Percentiles rank a stretch among this genome's conserved stretches.
These are phyloP conservation scores for Dugesia japonica DNA, from an alignment of 2,888 invertebrate genomes.

Conservation along the genomic window DNA sequence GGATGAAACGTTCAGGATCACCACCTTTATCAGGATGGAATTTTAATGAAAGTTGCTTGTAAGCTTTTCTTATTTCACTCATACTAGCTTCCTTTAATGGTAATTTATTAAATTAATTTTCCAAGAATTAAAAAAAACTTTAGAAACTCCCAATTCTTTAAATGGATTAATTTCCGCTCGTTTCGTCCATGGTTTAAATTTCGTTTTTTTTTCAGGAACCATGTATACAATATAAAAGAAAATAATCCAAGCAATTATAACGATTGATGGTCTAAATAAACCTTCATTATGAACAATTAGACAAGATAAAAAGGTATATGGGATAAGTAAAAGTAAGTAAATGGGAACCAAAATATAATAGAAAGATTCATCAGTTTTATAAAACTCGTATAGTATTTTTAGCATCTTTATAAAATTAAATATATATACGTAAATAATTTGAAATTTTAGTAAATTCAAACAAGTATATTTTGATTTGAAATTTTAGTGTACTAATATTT, in stretches of 20 bases:
- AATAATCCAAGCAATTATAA: conserved; percentile 49
- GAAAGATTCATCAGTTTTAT: conserved; percentile 96
- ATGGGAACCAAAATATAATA: conserved; percentile 89
- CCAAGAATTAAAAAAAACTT: neutral
- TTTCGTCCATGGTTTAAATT: too few species aligned
- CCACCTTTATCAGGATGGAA: conserved; percentile 95
- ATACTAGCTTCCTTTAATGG: too few species aligned
- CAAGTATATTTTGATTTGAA: too few species aligned
- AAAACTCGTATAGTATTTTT: conserved; percentile 51
- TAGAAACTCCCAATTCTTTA: conserved; percentile 49
- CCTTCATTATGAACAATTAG: conserved; percentile 50
- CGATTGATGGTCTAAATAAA: conserved; percentile 53
- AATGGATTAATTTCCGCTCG: conserved; percentile 97
- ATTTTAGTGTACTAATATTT: too few species aligned
- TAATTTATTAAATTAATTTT: too few species aligned
- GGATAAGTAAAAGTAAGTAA: conserved; percentile 77
- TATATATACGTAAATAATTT: neutral
- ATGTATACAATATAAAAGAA: conserved; percentile 49
- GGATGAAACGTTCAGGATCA: conserved; percentile 90
- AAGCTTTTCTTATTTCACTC: conserved; percentile 82
- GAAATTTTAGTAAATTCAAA: neutral
- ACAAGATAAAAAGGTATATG: conserved; percentile 92
- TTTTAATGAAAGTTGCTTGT: conserved; percentile 74
- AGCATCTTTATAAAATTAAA: neutral
- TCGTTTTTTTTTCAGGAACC: conserved; percentile 79